Evolutionary conservation across 1,140 invertebrate genomes (phyloP).

Genomic region (Lucilia sericata): DNA sequence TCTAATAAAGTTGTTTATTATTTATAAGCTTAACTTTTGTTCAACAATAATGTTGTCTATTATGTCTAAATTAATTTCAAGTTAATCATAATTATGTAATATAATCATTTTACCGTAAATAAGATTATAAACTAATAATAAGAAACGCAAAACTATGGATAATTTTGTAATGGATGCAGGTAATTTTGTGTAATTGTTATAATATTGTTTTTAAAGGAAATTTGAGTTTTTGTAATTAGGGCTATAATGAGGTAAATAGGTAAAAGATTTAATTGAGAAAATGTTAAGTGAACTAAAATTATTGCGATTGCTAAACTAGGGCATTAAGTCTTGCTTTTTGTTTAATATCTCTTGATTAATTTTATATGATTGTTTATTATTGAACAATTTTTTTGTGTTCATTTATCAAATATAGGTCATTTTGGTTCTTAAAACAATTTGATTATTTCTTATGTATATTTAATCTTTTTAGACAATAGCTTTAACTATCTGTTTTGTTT

Average conservation of each 20-base stretch:
- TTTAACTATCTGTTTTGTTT: constrained; percentile 5
- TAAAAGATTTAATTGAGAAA: no score
- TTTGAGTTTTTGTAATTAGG: no score
- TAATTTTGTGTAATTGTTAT: no score
- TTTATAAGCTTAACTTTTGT: not conserved
- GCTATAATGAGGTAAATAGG: no score
- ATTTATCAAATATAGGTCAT: not conserved
- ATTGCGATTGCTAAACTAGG: no score
- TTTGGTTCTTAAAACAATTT: not conserved
- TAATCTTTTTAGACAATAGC: constrained; percentile 17
- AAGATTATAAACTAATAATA: not conserved
- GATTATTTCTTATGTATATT: not conserved
- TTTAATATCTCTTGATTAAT: no score
- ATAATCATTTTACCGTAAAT: not conserved
- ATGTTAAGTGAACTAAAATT: no score
- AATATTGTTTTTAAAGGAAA: no score
- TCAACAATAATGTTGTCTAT: not conserved
- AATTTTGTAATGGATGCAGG: not conserved
- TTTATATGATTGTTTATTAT: no score
- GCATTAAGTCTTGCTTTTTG: no score
- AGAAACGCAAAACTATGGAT: not conserved
- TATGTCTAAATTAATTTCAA: constrained; percentile 20
- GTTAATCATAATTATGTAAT: constrained; percentile 26
- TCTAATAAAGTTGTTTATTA: not conserved
- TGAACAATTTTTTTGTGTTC: no score